These are phyloP conservation scores for Echinometra lucunter DNA, from an alignment of 53 echinoderm and acorn worm genomes.

Conservation along the genomic window DNA sequence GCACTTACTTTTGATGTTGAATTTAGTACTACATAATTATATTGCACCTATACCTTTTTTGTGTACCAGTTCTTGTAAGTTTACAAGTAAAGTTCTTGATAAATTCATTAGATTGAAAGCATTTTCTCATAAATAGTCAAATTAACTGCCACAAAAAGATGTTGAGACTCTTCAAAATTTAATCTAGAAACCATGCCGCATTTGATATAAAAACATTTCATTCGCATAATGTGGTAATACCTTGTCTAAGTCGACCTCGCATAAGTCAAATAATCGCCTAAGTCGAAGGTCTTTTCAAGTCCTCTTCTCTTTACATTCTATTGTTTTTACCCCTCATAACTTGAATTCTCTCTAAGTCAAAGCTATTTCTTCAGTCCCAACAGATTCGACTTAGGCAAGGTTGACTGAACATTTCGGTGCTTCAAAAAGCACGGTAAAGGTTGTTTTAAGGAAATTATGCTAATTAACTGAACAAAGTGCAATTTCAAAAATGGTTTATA, in stretches of 20 bases:
- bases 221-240: conserved; percentile 20
- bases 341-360: too few species aligned
- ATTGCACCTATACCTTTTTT: conserved; percentile 30
- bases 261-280: too few species aligned
- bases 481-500: conserved; percentile 25
- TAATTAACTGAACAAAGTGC: conserved; percentile 12
- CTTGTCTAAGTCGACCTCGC: too few species aligned
- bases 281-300: too few species aligned
- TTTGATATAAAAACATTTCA: conserved; percentile 29
- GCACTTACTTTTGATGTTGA: conserved; percentile 29
- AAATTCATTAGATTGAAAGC: conserved; percentile 34
- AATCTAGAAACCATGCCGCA: conserved; percentile 30
- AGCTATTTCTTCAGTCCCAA: too few species aligned
- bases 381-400: too few species aligned
- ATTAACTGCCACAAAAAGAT: conserved; percentile 29
- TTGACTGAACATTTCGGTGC: conserved; percentile 20
- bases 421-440: conserved; percentile 24
- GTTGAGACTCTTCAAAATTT: conserved; percentile 25
- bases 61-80: conserved; percentile 18
- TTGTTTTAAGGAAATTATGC: conserved; percentile 34
- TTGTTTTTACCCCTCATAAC: too few species aligned
- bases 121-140: conserved; percentile 29
- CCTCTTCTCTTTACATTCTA: too few species aligned
- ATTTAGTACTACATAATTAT: conserved; percentile 18
- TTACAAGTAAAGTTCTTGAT: conserved; percentile 32